Base-by-base conservation (phyloP, 2,888 invertebrate genomes). In the Tinea semifulvella region DNA sequence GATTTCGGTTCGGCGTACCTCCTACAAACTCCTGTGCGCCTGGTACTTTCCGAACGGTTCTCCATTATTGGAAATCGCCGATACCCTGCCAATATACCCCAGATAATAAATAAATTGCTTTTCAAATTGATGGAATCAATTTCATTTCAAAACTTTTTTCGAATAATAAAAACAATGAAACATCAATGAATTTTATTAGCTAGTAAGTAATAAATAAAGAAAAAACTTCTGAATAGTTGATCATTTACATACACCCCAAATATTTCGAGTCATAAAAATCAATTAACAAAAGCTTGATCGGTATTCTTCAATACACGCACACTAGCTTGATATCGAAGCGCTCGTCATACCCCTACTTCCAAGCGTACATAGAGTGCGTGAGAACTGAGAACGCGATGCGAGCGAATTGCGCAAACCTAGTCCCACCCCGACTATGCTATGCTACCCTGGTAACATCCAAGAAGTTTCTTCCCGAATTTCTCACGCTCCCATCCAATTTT, bases 391-490 rank as follows among this genome's bases (percentile, higher is more conserved):
- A 4, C 18, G 36, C 31, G 31, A 7, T 11, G 13, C n/a, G 10
- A 4, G 17, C 8, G 18, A 3, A 36, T 18, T 10, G 36, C 18
- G 36, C 8, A 18, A 36, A 36, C 5, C 36, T 10, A 36, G 17
- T 36, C 42, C 47, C 40, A 47, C 39, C 39, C 18, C 2, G 8
- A 18, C 17, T 53, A 67, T 79, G 65, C 44, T 45, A 47, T 57
- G 65, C 44, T 45, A 47, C 57, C 80, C 79, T 77, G 58, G 77
- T 80, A 72, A 46, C 52, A 58, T 58, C 61, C 70, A 76, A 80
- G 77, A 75, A 71, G 72, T 76, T 75, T 68, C 68, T 73, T 76
- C 76, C 77, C 72, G 73, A 77, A 77, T 73, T 80, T 80, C 80
- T 80, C 80, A 80, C 80, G 79, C 65, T 79, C 65, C 46, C 61